Evolutionary conservation across 1,140 invertebrate genomes (phyloP), one percentile per base, ranked within the genome.

Genomic region (Drosophila tani): DNA sequence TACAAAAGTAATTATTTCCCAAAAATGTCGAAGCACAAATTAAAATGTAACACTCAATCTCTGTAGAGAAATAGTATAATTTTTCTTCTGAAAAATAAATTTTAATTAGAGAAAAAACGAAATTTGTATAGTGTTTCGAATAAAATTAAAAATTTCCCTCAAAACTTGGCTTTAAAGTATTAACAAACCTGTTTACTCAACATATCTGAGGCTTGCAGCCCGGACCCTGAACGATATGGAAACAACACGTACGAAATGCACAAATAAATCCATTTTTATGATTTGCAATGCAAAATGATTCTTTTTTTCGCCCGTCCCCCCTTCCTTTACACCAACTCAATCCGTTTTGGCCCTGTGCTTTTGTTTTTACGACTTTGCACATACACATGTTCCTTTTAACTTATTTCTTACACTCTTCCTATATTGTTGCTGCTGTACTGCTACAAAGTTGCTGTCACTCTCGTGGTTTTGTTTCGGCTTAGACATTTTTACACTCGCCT

Each of bases 401-500:
- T 73, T 73, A 50, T 60, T 67, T 41, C 45, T 43, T 38, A 78
- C 63, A 62, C 56, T 64, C 58, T 69, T 41, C 41, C 46, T 17
- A 75, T 57, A 65, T 75, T 75, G 70, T 75, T 63, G 70, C 59
- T 47, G 24, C 41, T 55, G 9, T 55, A 56, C 32, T 24, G 57
- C 11, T 76, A 65, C 56, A 74, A 53, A 65, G 55, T 76, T 81
- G 47, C 46, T 68, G 62, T 84, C 83, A 64, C 66, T 75, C 41
- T 65, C 64, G 63, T 60, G 55, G 62, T 66, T 66, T 75, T 83
- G 81, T 74, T 82, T 73, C 60, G 79, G 84, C 67, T 87, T 87
- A 87, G 83, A 88, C 57, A 81, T 88, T 88, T 88, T 83, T 88
- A 76, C 81, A 83, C 68, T 79, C 27, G 50, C 70, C 51, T 50